Conservation (phyloP, 2,888 invertebrate species). For the Thalpophila matura region DNA sequence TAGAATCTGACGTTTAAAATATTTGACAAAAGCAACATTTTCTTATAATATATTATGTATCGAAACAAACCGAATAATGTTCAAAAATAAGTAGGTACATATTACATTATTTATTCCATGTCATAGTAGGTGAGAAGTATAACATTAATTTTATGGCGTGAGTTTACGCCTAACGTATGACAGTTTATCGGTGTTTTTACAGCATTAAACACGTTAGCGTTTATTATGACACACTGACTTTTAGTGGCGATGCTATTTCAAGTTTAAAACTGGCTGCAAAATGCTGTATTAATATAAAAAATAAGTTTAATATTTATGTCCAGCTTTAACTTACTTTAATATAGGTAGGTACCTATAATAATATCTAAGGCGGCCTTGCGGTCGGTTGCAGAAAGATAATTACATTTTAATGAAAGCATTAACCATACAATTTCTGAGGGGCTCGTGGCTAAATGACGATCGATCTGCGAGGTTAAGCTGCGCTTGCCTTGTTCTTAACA, state of each 20-base stretch:
- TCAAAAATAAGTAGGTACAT: neutral
- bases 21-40: neutral
- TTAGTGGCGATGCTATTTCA: conserved; percentile 14
- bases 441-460: too few species aligned
- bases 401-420: too few species aligned
- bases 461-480: too few species aligned
- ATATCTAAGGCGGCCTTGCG: too few species aligned
- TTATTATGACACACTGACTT: conserved; percentile 41
- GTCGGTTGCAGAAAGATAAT: too few species aligned
- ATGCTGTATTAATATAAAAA: neutral
- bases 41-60: neutral
- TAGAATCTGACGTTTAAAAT: neutral
- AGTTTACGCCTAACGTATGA: conserved; percentile 21
- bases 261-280: neutral
- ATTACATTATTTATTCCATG: conserved; percentile 2
- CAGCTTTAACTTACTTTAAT: too few species aligned
- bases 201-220: conserved; percentile 32
- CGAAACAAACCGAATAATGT: neutral
- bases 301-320: too few species aligned
- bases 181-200: conserved; percentile 48
- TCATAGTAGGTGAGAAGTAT: conserved; percentile 16
- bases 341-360: too few species aligned
- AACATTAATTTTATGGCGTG: conserved; percentile 25
- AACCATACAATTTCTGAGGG: too few species aligned
- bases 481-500: too few species aligned